A percentile compares a stretch with the other conserved stretches of the same genome.
These are phyloP conservation scores for Parazoanthus darwini DNA, from an alignment of 92 coral and sea anemone genomes.

Conservation along the genomic window DNA sequence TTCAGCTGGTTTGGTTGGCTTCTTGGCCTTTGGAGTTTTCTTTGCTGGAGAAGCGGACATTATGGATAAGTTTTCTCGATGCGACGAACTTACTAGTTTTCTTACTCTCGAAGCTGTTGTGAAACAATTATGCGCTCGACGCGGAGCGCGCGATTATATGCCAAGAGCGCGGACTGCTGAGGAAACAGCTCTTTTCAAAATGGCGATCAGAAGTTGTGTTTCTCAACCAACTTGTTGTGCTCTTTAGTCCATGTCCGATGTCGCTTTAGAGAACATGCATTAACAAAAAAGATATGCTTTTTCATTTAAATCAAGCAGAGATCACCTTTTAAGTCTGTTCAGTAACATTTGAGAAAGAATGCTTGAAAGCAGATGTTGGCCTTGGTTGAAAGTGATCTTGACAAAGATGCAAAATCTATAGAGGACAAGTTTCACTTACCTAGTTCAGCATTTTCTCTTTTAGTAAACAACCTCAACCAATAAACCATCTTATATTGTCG, in stretches of 20 bases:
- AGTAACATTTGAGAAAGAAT: too few species aligned
- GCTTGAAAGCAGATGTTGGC: not conserved
- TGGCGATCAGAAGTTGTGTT: not conserved
- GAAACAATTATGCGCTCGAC: too few species aligned
- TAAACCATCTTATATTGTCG: not conserved
- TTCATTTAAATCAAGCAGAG: not conserved
- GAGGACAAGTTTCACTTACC: not conserved
- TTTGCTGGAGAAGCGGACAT: conserved; percentile 35
- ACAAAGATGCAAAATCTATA: conserved; percentile 17
- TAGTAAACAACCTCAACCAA: conserved; percentile 15
- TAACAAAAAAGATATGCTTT: not conserved
- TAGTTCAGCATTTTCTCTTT: not conserved
- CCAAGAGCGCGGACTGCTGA: conserved; percentile 37
- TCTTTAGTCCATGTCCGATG: not conserved
- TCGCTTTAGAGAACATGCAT: not conserved
- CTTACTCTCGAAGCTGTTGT: not conserved
- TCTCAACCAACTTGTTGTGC: conserved; percentile 2
- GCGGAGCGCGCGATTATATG: not conserved
- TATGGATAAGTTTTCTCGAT: not conserved
- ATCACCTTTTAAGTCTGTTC: too few species aligned
- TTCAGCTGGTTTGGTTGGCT: conserved; percentile 29
- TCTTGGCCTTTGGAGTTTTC: conserved; percentile 32
- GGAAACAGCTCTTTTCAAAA: conserved; percentile 36
- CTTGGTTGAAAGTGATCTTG: conserved; percentile 15
- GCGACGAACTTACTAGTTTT: not conserved